Percentiles rank a stretch among this genome's conserved stretches.
These are phyloP conservation scores for Oreochromis niloticus DNA, from an alignment of 2,113 vertebrate genomes.

Conservation along the genomic window DNA sequence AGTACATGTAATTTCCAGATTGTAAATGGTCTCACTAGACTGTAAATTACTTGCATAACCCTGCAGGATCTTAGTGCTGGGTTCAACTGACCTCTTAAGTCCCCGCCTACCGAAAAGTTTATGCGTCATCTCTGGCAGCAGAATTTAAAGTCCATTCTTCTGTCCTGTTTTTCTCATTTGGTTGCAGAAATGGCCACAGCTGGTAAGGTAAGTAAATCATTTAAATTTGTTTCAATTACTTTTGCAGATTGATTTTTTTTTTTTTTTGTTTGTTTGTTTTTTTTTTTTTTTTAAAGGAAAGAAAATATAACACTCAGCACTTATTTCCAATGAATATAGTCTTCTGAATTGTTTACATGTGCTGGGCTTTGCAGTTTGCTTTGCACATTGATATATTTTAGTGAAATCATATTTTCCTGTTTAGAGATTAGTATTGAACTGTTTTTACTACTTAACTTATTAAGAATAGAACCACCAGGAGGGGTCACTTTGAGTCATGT, in stretches of 20 bases:
- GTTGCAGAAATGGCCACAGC: conserved; percentile 27
- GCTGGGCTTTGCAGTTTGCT: not conserved
- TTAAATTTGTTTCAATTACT: not conserved
- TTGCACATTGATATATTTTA: not conserved
- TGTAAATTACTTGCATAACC: not conserved
- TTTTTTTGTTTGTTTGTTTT: too few relatives aligned
- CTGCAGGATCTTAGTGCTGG: accelerated
- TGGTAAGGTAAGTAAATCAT: conserved; percentile 7
- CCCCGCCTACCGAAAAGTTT: not conserved
- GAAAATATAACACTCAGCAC: not conserved
- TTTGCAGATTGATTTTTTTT: not conserved
- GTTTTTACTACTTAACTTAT: not conserved
- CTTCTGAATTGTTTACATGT: not conserved
- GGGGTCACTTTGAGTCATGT: not conserved
- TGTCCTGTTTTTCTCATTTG: not conserved
- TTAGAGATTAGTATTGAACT: not conserved
- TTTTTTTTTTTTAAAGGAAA: not conserved
- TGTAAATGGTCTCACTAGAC: accelerated
- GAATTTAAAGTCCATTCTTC: not conserved
- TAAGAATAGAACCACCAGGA: not conserved
- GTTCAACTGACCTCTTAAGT: too few relatives aligned
- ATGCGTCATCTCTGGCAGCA: accelerated
- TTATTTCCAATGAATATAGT: not conserved
- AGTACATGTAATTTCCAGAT: not conserved
- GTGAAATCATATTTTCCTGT: not conserved